A percentile compares a stretch with the other conserved stretches of the same genome.
phyloP scores from a whole-genome alignment of 2,113 vertebrate species.

The Upupa epops region DNA sequence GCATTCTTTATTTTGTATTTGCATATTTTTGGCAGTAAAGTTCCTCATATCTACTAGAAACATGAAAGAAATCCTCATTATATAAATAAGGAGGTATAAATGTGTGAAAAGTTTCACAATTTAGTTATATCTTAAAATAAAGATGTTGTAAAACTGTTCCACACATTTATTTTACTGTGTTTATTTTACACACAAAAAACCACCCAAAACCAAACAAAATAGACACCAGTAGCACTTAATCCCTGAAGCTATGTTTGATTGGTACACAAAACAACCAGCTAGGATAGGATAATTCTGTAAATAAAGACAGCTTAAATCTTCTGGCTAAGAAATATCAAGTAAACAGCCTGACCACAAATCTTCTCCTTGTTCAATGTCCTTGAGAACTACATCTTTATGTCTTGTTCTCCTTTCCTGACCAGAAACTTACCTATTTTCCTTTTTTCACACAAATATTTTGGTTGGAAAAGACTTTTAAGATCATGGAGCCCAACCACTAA shows the following conservation, averaged over 20 bases:
- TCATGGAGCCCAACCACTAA: no score
- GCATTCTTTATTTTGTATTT: neutral
- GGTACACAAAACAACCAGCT: neutral
- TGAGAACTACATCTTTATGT: neutral
- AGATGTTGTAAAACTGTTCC: neutral
- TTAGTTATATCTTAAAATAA: neutral
- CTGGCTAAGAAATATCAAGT: neutral
- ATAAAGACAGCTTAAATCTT: neutral
- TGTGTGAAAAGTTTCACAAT: neutral
- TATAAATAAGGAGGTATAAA: neutral
- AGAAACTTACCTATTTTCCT: neutral
- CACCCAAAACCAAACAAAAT: neutral
- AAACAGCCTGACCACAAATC: neutral
- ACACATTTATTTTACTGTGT: neutral
- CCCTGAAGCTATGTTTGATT: neutral
- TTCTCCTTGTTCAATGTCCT: neutral
- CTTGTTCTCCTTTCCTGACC: neutral
- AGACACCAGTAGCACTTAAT: neutral
- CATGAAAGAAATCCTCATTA: neutral
- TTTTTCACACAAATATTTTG: neutral
- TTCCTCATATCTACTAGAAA: neutral
- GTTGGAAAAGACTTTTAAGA: no score
- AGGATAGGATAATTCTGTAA: neutral
- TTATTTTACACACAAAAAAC: neutral
- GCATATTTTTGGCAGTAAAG: fast-evolving